These are phyloP conservation scores for Spheniscus humboldti DNA, from an alignment of 2,797 vertebrate species.

Conservation along the genomic window DNA sequence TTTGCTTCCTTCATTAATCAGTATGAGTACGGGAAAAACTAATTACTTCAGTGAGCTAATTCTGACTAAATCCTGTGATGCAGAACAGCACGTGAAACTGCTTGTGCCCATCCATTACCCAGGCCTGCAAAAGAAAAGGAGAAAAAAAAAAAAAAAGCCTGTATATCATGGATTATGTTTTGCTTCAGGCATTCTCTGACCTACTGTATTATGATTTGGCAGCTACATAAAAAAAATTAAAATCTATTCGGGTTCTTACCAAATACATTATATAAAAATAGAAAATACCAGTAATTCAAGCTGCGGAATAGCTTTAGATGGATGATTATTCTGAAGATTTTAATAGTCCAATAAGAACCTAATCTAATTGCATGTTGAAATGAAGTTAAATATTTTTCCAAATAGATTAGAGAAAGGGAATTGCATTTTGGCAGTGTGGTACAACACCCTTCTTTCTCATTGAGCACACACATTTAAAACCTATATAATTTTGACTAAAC, in stretches of 20 bases:
- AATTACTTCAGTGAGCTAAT: constrained; percentile 23
- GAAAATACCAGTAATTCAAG: constrained; percentile 36
- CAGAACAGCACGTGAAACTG: constrained; percentile 22
- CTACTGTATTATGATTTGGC: constrained; percentile 59
- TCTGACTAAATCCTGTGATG: constrained; percentile 36
- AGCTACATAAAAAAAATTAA: constrained; percentile 61
- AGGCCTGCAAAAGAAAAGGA: constrained; percentile 10
- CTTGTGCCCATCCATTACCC: constrained; percentile 13
- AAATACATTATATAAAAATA: constrained; percentile 62
- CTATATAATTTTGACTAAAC: background rate
- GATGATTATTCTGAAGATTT: constrained; percentile 52
- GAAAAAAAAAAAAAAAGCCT: background rate
- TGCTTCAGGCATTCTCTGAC: constrained; percentile 55
- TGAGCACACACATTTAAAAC: background rate
- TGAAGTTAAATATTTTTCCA: constrained; percentile 55
- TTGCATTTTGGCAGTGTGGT: background rate
- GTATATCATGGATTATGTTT: constrained; percentile 39
- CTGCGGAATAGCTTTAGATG: constrained; percentile 30
- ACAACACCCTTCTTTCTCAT: background rate
- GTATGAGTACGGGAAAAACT: background rate
- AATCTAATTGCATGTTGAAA: constrained; percentile 42
- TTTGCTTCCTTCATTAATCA: constrained; percentile 6
- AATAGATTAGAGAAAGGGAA: constrained; percentile 5
- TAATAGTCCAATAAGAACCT: constrained; percentile 55
- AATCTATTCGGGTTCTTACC: constrained; percentile 59